Percentiles rank a stretch among this genome's conserved stretches.
phyloP scores from a whole-genome alignment of 2,113 vertebrate species.

The Ursus arctos region DNA sequence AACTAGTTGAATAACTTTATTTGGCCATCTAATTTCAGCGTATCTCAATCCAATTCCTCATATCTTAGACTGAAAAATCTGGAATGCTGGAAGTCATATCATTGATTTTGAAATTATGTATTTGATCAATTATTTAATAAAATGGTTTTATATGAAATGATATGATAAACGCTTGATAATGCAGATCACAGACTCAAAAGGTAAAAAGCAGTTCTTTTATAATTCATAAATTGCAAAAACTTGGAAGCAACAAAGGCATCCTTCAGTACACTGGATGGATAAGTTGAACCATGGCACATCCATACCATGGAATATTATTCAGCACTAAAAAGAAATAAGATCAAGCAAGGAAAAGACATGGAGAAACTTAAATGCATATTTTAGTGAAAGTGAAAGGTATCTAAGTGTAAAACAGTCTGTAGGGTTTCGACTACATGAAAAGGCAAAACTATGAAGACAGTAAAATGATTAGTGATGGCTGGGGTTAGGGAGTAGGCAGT shows the following conservation, averaged over 20 bases:
- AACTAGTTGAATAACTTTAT: not conserved
- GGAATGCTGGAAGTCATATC: not conserved
- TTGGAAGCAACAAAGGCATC: not conserved
- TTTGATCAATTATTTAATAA: not conserved
- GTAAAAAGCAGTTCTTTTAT: not conserved
- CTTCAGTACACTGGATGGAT: not conserved
- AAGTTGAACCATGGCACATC: not conserved
- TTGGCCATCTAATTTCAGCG: not conserved
- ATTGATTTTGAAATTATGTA: not conserved
- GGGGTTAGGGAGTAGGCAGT: accelerated
- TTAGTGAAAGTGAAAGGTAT: not conserved
- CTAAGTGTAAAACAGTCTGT: not conserved
- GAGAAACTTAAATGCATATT: not conserved
- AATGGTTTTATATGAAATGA: not conserved
- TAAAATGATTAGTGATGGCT: not conserved
- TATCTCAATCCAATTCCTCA: not conserved
- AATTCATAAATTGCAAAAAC: not conserved
- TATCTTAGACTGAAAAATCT: not conserved
- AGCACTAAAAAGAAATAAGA: not conserved
- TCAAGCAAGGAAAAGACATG: not conserved
- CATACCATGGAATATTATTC: not conserved
- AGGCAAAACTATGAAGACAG: not conserved
- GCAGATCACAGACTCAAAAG: not conserved
- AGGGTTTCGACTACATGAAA: not conserved
- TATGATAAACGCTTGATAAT: not conserved